Percentiles rank a stretch among this genome's conserved stretches.
Evolutionary conservation across 2,888 invertebrate species (phyloP).

Genomic region (Philopedon plagiatum): DNA sequence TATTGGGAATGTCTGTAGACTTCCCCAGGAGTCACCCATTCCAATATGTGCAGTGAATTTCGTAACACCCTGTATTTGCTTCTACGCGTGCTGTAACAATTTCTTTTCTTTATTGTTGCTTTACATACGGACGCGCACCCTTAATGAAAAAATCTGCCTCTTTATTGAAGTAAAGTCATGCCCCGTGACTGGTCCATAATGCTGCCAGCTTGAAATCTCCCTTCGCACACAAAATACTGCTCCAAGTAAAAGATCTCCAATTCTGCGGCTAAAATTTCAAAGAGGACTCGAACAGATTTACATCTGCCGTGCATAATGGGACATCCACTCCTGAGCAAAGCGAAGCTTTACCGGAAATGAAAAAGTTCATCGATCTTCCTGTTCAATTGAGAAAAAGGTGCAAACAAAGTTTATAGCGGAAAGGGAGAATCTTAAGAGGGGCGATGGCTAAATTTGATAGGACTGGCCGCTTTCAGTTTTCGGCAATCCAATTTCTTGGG

Average conservation of each 20-base stretch:
- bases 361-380: conserved; percentile 41
- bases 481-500: conserved; percentile 26
- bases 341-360: conserved; percentile 40
- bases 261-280: conserved; percentile 37
- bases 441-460: conserved; percentile 34
- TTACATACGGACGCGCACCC: too few relatives aligned
- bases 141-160: too few relatives aligned
- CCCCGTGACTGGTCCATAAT: too few relatives aligned
- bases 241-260: conserved; percentile 33
- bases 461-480: conserved; percentile 33
- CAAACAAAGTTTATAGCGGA: conserved; percentile 34
- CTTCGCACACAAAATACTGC: not conserved
- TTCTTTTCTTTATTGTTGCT: too few relatives aligned
- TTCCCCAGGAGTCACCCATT: too few relatives aligned
- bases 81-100: too few relatives aligned
- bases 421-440: conserved; percentile 26
- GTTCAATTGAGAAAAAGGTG: conserved; percentile 40
- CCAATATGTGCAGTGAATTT: too few relatives aligned
- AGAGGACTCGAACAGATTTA: conserved; percentile 43
- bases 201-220: too few relatives aligned
- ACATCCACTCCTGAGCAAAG: conserved; percentile 16
- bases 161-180: too few relatives aligned
- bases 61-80: too few relatives aligned
- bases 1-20: too few relatives aligned
- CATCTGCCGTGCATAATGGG: conserved; percentile 45